Percentiles rank a stretch among this genome's conserved stretches.
phyloP scores from a whole-genome alignment of 2,113 vertebrate genomes.

The Rhynchomys soricoides region DNA sequence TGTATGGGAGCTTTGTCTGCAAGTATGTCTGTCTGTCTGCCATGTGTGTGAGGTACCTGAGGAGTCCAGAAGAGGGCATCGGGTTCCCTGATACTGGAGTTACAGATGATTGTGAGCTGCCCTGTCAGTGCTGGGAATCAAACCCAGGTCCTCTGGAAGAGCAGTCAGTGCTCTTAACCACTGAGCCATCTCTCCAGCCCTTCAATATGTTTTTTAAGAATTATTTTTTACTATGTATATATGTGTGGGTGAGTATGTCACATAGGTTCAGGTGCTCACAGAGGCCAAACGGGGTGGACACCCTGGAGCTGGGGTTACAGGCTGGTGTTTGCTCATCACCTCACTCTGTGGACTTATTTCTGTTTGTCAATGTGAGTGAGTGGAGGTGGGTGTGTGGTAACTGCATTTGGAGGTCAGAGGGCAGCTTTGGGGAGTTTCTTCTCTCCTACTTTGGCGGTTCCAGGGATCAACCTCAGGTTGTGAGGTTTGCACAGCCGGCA shows the following conservation, averaged over 20 bases:
- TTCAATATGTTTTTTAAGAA: not conserved
- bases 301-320: not conserved
- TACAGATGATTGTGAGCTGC: not conserved
- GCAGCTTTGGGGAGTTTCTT: not conserved
- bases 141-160: not conserved
- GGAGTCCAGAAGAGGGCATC: not conserved
- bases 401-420: not conserved
- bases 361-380: not conserved
- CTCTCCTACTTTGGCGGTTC: not conserved
- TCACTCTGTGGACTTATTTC: not conserved
- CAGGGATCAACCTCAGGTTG: not conserved
- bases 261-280: not conserved
- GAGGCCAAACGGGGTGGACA: not conserved
- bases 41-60: not conserved
- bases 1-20: not conserved
- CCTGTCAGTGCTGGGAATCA: not conserved
- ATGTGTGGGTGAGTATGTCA: not conserved
- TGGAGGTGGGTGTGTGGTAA: not conserved
- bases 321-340: not conserved
- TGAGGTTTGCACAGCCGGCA: not conserved
- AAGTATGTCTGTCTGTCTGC: not conserved
- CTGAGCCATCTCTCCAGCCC: not conserved
- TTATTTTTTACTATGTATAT: not conserved
- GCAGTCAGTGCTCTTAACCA: too few relatives aligned
- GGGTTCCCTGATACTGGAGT: not conserved